Percentiles rank a stretch among this genome's conserved stretches.
These are phyloP conservation scores for Dolomedes plantarius DNA, from an alignment of 2,888 invertebrate species.

Conservation along the genomic window DNA sequence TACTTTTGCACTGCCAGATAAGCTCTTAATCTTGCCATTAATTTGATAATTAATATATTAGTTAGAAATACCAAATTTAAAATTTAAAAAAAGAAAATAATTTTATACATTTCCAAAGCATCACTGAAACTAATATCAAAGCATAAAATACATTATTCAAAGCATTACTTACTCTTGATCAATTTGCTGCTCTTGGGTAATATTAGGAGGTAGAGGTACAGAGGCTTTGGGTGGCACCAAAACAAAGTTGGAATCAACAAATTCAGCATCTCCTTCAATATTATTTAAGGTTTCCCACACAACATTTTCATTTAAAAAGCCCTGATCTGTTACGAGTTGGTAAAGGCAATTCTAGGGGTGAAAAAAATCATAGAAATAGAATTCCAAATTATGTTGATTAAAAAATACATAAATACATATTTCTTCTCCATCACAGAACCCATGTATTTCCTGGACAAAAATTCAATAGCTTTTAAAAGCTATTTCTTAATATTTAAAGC, in stretches of 20 bases:
- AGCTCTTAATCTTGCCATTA: no score
- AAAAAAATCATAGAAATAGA: slow-evolving; percentile 16
- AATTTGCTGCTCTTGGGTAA: slow-evolving; percentile 75
- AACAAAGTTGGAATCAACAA: slow-evolving; percentile 79
- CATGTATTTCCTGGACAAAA: no score
- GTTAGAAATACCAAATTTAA: not conserved
- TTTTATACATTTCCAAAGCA: no score
- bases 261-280: slow-evolving; percentile 80
- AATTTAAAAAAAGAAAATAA: no score
- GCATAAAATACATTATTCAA: no score
- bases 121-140: no score
- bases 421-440: no score
- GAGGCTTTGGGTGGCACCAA: slow-evolving; percentile 75
- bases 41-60: no score
- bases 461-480: no score
- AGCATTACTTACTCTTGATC: slow-evolving; percentile 79
- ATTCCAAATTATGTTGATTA: not conserved
- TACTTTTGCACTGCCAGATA: no score
- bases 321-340: slow-evolving; percentile 80
- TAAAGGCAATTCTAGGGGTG: slow-evolving; percentile 78
- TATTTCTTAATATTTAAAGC: no score
- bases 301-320: slow-evolving; percentile 79
- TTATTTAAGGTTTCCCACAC: slow-evolving; percentile 81
- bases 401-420: no score
- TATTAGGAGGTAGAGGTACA: slow-evolving; percentile 71